These are phyloP conservation scores for Hanleya hanleyi DNA, from an alignment of 2,888 invertebrate species.

Conservation along the genomic window DNA sequence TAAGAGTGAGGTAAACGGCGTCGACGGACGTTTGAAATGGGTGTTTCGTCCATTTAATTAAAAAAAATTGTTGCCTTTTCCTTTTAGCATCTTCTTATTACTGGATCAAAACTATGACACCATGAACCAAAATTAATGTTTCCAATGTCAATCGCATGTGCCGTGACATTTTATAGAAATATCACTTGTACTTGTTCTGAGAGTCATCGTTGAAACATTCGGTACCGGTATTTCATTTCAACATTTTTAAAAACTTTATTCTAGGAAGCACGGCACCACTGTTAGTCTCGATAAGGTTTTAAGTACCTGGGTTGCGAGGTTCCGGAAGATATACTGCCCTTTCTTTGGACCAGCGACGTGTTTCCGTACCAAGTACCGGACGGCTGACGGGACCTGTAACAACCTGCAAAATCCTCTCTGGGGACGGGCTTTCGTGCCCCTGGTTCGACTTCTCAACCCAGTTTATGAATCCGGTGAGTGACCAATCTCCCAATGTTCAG, in stretches of 20 bases:
- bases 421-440: background rate
- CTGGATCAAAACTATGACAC: too few species aligned
- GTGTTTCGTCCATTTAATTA: too few species aligned
- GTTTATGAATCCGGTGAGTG: background rate
- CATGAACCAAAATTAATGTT: too few species aligned
- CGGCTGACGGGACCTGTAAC: constrained; percentile 4
- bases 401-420: constrained; percentile 2
- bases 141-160: too few species aligned
- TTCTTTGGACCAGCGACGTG: background rate
- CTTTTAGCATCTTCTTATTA: too few species aligned
- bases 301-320: background rate
- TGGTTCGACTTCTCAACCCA: background rate
- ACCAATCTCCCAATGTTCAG: too few species aligned
- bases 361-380: background rate
- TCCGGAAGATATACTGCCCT: background rate
- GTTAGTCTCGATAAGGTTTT: background rate
- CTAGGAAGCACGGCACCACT: background rate
- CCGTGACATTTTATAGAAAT: too few species aligned
- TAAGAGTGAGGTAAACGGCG: too few species aligned
- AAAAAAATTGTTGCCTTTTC: too few species aligned
- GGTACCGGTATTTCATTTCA: background rate
- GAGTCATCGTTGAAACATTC: too few species aligned
- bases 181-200: too few species aligned
- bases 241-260: background rate
- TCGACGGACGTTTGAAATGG: too few species aligned